phyloP scores from a whole-genome alignment of 2,888 invertebrate species.

The Mylabris sibirica region DNA sequence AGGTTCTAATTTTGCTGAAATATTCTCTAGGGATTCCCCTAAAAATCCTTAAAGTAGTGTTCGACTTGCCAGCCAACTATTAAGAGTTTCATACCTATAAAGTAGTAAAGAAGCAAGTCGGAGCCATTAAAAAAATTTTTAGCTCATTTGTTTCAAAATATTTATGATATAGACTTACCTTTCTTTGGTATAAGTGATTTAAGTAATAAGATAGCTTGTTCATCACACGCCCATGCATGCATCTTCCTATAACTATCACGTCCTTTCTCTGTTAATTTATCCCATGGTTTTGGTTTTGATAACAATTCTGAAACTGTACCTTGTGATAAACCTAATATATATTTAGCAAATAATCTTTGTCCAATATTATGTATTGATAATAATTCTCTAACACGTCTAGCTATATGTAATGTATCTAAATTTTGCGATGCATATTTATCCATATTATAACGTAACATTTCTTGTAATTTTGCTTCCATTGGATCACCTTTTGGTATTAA shows the following conservation, averaged over 20 bases:
- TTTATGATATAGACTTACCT: constrained; percentile 77
- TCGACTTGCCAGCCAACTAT: no score
- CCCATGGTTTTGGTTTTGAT: constrained; percentile 99
- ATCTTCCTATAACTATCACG: constrained; percentile 99
- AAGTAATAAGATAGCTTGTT: constrained; percentile 94
- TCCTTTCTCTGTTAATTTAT: constrained; percentile 99
- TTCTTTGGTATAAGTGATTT: constrained; percentile 98
- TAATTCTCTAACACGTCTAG: constrained; percentile 90
- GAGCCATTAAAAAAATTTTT: no score
- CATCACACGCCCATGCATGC: constrained; percentile 99
- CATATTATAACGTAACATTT: constrained; percentile 94
- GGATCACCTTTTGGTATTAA: constrained; percentile 92
- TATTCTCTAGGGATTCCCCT: no score
- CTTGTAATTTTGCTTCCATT: constrained; percentile 91
- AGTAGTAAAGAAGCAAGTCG: no score
- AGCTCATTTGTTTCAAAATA: background rate
- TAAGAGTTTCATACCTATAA: no score
- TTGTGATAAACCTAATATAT: constrained; percentile 94
- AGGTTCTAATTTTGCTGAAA: no score
- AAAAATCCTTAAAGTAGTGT: no score
- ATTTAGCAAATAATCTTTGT: constrained; percentile 97
- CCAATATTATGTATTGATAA: constrained; percentile 98
- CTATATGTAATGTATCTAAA: constrained; percentile 93
- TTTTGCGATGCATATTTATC: constrained; percentile 94
- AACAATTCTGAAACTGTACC: constrained; percentile 98